phyloP scores from a whole-genome alignment of 2,888 invertebrate genomes.

The Chloroclystis v-ata region DNA sequence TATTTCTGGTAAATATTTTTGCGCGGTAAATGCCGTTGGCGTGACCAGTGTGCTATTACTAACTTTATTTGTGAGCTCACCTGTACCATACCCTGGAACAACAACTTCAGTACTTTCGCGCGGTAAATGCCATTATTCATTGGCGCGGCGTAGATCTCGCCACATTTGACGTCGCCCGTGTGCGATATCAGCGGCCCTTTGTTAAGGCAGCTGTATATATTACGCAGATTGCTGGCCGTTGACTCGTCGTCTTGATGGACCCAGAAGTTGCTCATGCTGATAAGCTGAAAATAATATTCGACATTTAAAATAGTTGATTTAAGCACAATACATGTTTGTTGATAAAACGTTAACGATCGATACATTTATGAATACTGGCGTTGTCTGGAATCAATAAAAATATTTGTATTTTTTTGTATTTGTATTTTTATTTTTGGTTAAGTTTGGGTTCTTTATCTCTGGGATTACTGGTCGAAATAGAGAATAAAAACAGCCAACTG shows the following conservation, averaged over 20 bases:
- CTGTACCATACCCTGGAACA: slow-evolving; percentile 56
- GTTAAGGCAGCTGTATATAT: slow-evolving; percentile 38
- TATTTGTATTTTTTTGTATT: too few relatives aligned
- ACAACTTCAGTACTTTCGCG: slow-evolving; percentile 67
- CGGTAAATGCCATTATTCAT: slow-evolving; percentile 70
- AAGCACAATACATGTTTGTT: too few relatives aligned
- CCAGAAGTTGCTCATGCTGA: slow-evolving; percentile 84
- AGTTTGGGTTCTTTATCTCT: too few relatives aligned
- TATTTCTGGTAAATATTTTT: too few relatives aligned
- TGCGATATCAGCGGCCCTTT: slow-evolving; percentile 36
- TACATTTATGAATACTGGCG: too few relatives aligned
- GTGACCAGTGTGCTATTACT: too few relatives aligned
- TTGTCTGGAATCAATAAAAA: too few relatives aligned
- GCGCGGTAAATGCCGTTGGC: too few relatives aligned
- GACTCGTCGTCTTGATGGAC: slow-evolving; percentile 76
- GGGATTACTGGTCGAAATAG: too few relatives aligned
- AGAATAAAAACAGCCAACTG: too few relatives aligned
- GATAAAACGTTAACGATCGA: too few relatives aligned
- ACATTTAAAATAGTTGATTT: not conserved
- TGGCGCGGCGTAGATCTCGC: slow-evolving; percentile 79
- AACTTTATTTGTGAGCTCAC: slow-evolving; percentile 28
- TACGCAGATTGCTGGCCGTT: slow-evolving; percentile 42
- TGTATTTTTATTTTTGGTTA: too few relatives aligned
- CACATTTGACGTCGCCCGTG: slow-evolving; percentile 47
- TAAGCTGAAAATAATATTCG: slow-evolving; percentile 55